A percentile compares a stretch with the other conserved stretches of the same genome.
Conservation (phyloP, 2,113 vertebrate species). For the Arenaria interpres region DNA sequence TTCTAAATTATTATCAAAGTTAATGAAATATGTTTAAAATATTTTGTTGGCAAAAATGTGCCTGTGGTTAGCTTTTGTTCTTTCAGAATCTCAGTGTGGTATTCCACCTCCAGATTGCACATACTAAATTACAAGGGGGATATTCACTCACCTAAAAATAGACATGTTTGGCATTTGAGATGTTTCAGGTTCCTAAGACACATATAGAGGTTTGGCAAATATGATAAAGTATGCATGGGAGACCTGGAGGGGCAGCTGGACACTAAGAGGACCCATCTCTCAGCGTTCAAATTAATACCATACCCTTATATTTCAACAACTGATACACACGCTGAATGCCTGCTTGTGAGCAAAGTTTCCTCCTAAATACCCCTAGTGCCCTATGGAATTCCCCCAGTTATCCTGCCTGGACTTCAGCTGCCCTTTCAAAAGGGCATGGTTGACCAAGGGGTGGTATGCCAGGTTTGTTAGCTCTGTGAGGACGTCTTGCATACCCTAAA, state of each 20-base stretch:
- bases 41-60: background rate
- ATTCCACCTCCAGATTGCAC: background rate
- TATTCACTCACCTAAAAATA: background rate
- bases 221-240: background rate
- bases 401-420: background rate
- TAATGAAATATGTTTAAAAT: background rate
- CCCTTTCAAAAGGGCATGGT: background rate
- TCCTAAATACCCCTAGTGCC: background rate
- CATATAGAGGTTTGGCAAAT: background rate
- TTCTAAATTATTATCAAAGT: background rate
- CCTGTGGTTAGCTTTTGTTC: background rate
- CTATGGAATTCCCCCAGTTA: background rate
- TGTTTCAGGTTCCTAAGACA: background rate
- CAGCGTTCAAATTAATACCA: background rate
- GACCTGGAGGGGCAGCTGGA: background rate
- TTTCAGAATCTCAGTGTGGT: background rate
- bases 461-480: background rate
- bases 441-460: background rate
- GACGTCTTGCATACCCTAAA: background rate
- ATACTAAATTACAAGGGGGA: accelerated
- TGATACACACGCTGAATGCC: background rate
- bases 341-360: background rate
- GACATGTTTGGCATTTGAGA: background rate
- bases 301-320: background rate
- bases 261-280: background rate